Conservation (phyloP, 2,888 invertebrate genomes). For the Coelinius sp. region DNA sequence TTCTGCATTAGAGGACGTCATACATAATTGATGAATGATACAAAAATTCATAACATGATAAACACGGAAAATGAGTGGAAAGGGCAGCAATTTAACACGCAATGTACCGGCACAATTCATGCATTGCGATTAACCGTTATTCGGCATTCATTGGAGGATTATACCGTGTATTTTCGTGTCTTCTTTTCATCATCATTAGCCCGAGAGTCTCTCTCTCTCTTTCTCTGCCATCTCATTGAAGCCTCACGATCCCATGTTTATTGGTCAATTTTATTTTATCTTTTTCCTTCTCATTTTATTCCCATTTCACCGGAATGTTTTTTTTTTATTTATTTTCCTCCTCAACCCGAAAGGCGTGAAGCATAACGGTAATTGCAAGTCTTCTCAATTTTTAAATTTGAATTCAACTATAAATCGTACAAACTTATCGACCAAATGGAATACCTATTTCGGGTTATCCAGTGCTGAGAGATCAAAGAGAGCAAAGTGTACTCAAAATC, state of each 20-base stretch:
- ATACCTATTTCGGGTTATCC: not conserved
- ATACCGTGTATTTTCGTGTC: constrained; percentile 9
- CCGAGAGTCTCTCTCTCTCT: not conserved
- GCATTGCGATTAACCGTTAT: constrained; percentile 59
- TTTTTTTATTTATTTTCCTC: not conserved
- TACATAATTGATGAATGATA: not conserved
- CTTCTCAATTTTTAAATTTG: not conserved
- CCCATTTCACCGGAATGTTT: not conserved
- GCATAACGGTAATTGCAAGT: constrained; percentile 29
- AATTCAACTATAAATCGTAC: not conserved
- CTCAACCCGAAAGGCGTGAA: not conserved
- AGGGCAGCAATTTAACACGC: constrained; percentile 1
- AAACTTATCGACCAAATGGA: not conserved
- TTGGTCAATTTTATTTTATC: constrained; percentile 23
- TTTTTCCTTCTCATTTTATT: not conserved
- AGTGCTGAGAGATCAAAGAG: constrained; percentile 23
- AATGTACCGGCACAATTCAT: constrained; percentile 54
- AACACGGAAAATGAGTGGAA: not conserved
- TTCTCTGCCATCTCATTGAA: not conserved
- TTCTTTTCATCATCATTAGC: constrained; percentile 52
- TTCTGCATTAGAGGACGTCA: too few relatives aligned
- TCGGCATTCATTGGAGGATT: constrained; percentile 58
- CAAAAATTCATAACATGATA: not conserved
- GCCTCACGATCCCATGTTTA: not conserved
- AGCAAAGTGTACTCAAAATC: not conserved